Conservation (phyloP, 2,797 vertebrate species). For the Gadopsis bispinosus region DNA sequence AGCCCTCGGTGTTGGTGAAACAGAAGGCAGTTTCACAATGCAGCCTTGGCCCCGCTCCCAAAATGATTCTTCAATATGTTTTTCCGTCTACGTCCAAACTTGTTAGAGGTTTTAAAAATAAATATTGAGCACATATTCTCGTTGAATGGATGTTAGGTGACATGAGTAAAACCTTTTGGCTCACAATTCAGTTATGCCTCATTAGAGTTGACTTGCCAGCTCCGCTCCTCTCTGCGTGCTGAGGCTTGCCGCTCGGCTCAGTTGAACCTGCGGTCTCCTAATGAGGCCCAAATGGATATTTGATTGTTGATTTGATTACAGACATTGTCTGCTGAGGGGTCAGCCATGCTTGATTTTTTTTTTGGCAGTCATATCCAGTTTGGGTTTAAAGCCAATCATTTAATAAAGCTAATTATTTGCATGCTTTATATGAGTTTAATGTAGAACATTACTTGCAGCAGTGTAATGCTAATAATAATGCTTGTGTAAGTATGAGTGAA, state of each 20-base stretch:
- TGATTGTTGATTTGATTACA: conserved; percentile 52
- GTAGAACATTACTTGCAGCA: conserved; percentile 1
- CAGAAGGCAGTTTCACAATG: conserved; percentile 31
- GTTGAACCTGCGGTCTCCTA: conserved; percentile 26
- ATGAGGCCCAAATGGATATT: conserved; percentile 48
- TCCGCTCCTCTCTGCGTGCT: conserved; percentile 36
- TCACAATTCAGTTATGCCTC: conserved; percentile 31
- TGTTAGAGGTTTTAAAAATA: background rate
- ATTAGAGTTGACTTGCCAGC: conserved; percentile 34
- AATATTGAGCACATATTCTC: background rate
- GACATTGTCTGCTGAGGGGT: conserved; percentile 14
- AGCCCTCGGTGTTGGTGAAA: conserved; percentile 18
- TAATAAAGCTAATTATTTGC: background rate
- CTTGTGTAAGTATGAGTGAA: background rate
- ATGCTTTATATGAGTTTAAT: background rate
- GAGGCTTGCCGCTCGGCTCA: conserved; percentile 48
- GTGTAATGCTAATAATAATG: conserved; percentile 20
- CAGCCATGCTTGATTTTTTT: conserved; percentile 13
- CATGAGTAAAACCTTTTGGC: conserved; percentile 36
- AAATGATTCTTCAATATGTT: conserved; percentile 19
- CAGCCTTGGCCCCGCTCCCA: conserved; percentile 1
- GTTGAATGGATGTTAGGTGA: conserved; percentile 10
- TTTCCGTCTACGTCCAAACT: conserved; percentile 16
- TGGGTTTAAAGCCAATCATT: background rate
- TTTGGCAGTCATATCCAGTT: conserved; percentile 24